Conservation (phyloP, 2,888 invertebrate genomes). For the Drosophila hamatofila region DNA sequence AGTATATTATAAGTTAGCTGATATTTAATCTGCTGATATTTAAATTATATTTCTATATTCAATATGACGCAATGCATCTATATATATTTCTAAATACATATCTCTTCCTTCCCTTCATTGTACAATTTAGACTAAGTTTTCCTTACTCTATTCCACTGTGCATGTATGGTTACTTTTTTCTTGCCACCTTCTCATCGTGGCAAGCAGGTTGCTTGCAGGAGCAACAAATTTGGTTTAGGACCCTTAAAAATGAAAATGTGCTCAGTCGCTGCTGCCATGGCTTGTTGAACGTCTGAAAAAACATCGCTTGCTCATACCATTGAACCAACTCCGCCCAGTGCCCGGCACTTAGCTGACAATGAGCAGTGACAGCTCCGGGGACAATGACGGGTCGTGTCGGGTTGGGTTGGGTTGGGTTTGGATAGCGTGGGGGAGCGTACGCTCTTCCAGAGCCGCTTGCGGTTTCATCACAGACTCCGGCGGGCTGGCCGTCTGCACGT, state of each 20-base stretch:
- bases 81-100: neutral
- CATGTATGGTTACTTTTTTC: constrained; percentile 54
- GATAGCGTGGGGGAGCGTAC: neutral
- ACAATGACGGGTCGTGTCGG: constrained; percentile 36
- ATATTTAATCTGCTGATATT: no score
- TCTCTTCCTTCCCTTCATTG: neutral
- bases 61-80: neutral
- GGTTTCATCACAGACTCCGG: constrained; percentile 55
- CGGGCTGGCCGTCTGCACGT: constrained; percentile 55
- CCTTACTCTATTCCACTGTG: constrained; percentile 47
- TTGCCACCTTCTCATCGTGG: constrained; percentile 41
- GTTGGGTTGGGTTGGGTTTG: neutral
- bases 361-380: constrained; percentile 70
- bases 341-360: constrained; percentile 75
- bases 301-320: constrained; percentile 4
- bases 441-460: constrained; percentile 66
- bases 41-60: neutral
- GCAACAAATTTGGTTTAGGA: constrained; percentile 68
- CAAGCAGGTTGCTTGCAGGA: constrained; percentile 59
- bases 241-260: constrained; percentile 74
- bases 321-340: constrained; percentile 46
- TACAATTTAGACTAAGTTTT: neutral
- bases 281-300: constrained; percentile 50
- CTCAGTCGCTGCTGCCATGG: constrained; percentile 39
- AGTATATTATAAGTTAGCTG: no score